Evolutionary conservation across 2,888 invertebrate species (phyloP).

Genomic region (Oxyteleia sp.): DNA sequence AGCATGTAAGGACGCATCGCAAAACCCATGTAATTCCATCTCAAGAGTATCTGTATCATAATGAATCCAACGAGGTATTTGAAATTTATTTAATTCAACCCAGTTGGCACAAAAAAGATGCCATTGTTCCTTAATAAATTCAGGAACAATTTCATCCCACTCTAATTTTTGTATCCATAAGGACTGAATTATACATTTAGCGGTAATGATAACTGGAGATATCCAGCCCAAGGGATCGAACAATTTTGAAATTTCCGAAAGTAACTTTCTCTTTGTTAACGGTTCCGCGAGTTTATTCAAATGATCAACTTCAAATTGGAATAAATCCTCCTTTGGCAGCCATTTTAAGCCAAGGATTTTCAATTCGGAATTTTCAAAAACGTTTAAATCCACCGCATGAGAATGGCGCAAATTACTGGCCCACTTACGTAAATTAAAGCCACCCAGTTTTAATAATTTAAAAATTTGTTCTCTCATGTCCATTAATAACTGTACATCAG

Average conservation of each 20-base stretch:
- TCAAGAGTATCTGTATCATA: background rate
- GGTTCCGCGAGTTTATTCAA: too few species aligned
- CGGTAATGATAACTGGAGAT: conserved; percentile 7
- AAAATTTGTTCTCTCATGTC: background rate
- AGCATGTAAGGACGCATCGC: background rate
- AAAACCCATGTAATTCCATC: conserved; percentile 3
- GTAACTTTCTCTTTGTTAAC: conserved; percentile 1
- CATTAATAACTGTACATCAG: background rate
- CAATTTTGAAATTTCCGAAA: conserved; percentile 3
- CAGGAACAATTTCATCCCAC: background rate
- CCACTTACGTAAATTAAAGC: conserved; percentile 13
- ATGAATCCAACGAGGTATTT: conserved; percentile 3
- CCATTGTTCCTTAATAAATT: too few species aligned
- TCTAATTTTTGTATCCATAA: conserved; percentile 8
- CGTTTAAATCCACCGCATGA: background rate
- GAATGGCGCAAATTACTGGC: conserved; percentile 4
- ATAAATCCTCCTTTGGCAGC: background rate
- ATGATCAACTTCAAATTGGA: too few species aligned
- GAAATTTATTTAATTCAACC: background rate
- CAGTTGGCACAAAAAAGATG: background rate
- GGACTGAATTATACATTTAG: background rate
- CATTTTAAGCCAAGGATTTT: conserved; percentile 5
- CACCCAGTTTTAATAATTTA: background rate
- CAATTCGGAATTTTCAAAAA: background rate
- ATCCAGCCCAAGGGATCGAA: conserved; percentile 6